Base-by-base conservation (phyloP, 2,888 invertebrate genomes). In the Vanessa cardui region DNA sequence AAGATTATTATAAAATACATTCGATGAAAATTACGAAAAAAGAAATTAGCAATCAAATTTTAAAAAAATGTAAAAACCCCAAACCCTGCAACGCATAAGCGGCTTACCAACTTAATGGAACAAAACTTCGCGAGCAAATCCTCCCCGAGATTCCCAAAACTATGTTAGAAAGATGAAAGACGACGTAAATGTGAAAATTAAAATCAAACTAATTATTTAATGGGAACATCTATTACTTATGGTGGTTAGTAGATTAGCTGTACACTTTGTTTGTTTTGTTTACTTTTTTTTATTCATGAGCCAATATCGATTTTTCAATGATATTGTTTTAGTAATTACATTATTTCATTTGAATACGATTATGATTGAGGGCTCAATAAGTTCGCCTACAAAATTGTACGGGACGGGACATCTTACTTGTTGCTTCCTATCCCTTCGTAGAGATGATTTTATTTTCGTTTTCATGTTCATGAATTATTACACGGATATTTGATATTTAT, bases 321-420 rank as follows among this genome's bases (percentile, higher is more conserved):
- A 9, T 39, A 39, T 12, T 39, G 12, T 39, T 39, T 12, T 39
- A 4, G 39, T 39, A 2, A 39, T 39, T 4, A 12, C 12, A 9
- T 12, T 39, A 39, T 49, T 20, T 6, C 9, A 49, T 49, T 20
- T 49, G 20, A 9, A 49, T 20, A 49, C 49, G 8, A 49, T 49
- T 49, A 18, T 49, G 18, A 49, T 20, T 49, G 9, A 20, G 49
- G 4, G 18, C 20, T 49, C 18, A 9, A 18, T 20, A 20, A 59
- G 21, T 52, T 52, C 45, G 61, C 12, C 39, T 39, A 58, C 50
- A 49, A 33, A 60, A 61, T 26, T 26, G n/a, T 70, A 61, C 70
- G 82, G 82, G 79, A 77, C 83, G 84, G 83, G 84, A 84, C 81
- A 64, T 63, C 82, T 83, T 79, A 89, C 90, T 89, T 91, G 90